Conservation (phyloP, 92 coral and sea anemone genomes). For the Epizoanthus ramosus region DNA sequence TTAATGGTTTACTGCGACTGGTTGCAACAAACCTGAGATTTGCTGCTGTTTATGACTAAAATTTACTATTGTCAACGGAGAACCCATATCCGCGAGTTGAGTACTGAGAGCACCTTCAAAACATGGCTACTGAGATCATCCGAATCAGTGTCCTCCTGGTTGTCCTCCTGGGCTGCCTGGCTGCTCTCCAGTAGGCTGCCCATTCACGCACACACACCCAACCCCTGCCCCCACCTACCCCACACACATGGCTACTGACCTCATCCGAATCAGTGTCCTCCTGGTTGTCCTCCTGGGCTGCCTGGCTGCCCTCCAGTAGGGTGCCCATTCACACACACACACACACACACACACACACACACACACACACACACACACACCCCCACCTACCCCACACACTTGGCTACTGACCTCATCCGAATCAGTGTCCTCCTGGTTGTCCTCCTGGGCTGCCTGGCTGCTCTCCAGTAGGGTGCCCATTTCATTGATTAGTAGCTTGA, state of each 20-base stretch:
- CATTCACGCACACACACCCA: not conserved
- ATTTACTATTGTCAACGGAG: no score
- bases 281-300: slow-evolving; percentile 67
- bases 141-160: slow-evolving; percentile 69
- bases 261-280: slow-evolving; percentile 78
- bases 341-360: not conserved
- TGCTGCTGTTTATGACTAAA: not conserved
- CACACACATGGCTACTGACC: slow-evolving; percentile 40
- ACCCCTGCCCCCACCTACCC: not conserved
- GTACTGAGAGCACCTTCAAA: no score
- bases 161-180: slow-evolving; percentile 63
- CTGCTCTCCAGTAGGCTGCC: slow-evolving; percentile 69
- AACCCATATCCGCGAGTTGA: no score
- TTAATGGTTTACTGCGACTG: not conserved
- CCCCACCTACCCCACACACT: not conserved
- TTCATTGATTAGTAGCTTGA: slow-evolving; percentile 90
- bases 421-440: slow-evolving; percentile 72
- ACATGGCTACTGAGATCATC: slow-evolving; percentile 64
- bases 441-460: slow-evolving; percentile 59
- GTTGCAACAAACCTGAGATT: not conserved
- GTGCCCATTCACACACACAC: slow-evolving; percentile 9
- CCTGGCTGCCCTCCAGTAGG: slow-evolving; percentile 69
- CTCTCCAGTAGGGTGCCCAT: slow-evolving; percentile 80
- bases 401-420: slow-evolving; percentile 72
- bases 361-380: no score